Evolutionary conservation across 1,140 invertebrate species (phyloP), one percentile per base, ranked within the genome.

Genomic region (Polypedilum pembai): DNA sequence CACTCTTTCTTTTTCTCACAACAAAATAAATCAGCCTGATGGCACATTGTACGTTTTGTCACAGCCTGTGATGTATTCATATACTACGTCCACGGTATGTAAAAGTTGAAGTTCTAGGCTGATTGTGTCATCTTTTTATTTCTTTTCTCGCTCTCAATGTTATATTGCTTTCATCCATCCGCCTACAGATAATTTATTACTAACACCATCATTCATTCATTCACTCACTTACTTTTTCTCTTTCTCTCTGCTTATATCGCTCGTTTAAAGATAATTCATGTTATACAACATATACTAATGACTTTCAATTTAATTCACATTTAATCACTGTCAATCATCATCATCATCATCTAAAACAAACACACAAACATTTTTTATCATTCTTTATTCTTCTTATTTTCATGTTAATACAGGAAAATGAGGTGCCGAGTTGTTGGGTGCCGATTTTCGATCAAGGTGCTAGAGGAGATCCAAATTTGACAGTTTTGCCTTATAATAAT

Each of bases 1-100:
- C 45, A 15, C n/a, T 56, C n/a, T n/a, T n/a, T n/a, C n/a, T n/a
- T n/a, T n/a, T n/a, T n/a, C n/a, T n/a, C n/a, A n/a, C 10, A 56
- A 56, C 10, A 56, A 56, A 7, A 65, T 20, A 18, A 17, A 66
- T 21, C 40, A 82, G 81, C 81, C 80, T 75, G 81, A 82, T 77
- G 81, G 81, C 76, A 82, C 78, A 76, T 77, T 82, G 76, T 82
- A 82, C 77, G 80, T 81, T 10, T 78, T 82, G 63, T 81, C 81
- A 18, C 81, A 82, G 76, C 79, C 79, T 75, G 82, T 82, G 81
- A 78, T 82, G 12, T 82, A 82, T 76, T 79, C 79, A 63, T 77
- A 80, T 65, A 69, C 81, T 80, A 79, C 81, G 80, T 7, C 65
- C 24, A 73, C 78, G 78, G 17, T 77, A 78, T 21, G 80, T 81